phyloP scores from a whole-genome alignment of 2,797 vertebrate species.

The Anguilla obscura region DNA sequence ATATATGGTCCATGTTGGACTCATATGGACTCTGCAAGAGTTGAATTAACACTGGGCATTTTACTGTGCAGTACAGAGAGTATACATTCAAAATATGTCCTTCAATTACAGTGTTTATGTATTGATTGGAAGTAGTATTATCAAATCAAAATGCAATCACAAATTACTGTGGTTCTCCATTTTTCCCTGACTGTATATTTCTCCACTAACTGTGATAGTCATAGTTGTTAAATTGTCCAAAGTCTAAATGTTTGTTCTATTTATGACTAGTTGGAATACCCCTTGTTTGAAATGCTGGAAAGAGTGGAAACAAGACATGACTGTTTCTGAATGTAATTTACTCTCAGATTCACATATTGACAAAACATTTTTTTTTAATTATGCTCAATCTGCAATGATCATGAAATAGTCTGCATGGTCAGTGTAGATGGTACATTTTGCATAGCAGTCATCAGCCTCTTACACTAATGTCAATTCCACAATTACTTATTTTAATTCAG shows the following conservation, averaged over 20 bases:
- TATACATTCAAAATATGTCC: neutral
- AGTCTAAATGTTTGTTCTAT: neutral
- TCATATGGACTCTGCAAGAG: too few species aligned
- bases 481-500: too few species aligned
- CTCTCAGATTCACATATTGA: neutral
- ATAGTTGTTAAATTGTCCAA: neutral
- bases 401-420: neutral
- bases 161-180: too few species aligned
- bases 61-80: neutral
- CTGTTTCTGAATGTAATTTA: neutral
- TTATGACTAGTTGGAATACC: neutral
- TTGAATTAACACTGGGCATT: too few species aligned
- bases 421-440: neutral
- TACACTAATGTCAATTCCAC: neutral
- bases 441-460: neutral
- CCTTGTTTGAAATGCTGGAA: neutral
- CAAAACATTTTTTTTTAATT: neutral
- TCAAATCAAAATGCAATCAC: neutral
- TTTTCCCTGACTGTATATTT: too few species aligned
- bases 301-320: neutral
- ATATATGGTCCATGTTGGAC: too few species aligned
- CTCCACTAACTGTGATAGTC: too few species aligned
- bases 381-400: neutral
- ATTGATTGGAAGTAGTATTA: neutral
- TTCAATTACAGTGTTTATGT: neutral